Conservation (phyloP, 2,797 vertebrate species). For the Dicrostonyx torquatus region DNA sequence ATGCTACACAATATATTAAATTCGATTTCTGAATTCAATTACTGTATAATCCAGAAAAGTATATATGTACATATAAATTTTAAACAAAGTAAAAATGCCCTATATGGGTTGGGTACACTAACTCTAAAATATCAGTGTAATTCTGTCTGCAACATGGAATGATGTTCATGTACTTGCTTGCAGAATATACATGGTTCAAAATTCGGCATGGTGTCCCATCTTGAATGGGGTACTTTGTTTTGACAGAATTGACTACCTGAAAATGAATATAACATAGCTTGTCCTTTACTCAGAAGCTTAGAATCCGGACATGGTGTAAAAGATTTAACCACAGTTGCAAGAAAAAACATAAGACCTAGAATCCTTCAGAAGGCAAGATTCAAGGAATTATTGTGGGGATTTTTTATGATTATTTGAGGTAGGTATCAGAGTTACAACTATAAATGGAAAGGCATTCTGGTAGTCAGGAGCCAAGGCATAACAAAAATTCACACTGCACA, state of each 20-base stretch:
- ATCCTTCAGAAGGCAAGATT: neutral
- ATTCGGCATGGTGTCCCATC: neutral
- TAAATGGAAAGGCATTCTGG: too few species aligned
- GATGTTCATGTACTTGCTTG: neutral
- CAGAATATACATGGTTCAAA: neutral
- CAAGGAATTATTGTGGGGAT: neutral
- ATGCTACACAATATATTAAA: neutral
- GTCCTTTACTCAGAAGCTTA: neutral
- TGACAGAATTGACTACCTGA: neutral
- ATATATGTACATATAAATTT: too few species aligned
- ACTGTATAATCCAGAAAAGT: neutral
- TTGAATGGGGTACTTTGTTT: neutral
- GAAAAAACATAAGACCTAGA: neutral
- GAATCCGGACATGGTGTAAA: neutral
- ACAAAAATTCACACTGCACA: too few species aligned
- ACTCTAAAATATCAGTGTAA: neutral
- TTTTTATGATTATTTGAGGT: neutral
- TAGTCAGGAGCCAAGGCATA: too few species aligned
- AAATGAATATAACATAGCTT: neutral
- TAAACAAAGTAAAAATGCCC: neutral
- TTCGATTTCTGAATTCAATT: neutral
- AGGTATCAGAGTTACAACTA: too few species aligned
- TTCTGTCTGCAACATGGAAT: neutral
- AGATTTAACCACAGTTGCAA: neutral
- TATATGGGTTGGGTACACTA: neutral